Conservation (phyloP, 2,888 invertebrate species). For the Magallana nippona region DNA sequence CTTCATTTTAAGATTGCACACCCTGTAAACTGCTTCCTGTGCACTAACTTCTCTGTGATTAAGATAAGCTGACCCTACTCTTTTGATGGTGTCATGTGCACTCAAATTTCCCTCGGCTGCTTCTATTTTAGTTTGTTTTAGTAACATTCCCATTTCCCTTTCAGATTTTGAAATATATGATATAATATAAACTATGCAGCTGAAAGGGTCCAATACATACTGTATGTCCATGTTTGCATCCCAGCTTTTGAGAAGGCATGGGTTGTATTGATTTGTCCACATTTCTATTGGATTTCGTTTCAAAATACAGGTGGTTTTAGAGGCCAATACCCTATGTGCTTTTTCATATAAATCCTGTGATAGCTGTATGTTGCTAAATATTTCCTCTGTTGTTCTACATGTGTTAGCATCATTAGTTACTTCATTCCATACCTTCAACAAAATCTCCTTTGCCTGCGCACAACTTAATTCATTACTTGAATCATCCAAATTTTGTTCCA, state of each 20-base stretch:
- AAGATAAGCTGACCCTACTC: conserved; percentile 43
- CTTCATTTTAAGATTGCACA: conserved; percentile 7
- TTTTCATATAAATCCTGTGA: conserved; percentile 30
- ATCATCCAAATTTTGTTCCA: not conserved
- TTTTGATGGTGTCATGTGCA: conserved; percentile 44
- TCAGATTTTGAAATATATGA: conserved; percentile 34
- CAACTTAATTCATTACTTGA: not conserved
- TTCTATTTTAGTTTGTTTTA: conserved; percentile 22
- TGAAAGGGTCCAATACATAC: conserved; percentile 34
- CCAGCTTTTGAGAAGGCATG: conserved; percentile 10
- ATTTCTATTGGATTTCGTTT: conserved; percentile 37
- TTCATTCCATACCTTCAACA: not conserved
- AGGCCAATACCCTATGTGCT: conserved; percentile 1
- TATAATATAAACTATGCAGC: conserved; percentile 30
- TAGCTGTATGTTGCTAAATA: not conserved
- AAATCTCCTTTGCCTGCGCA: not conserved
- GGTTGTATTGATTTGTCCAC: not conserved
- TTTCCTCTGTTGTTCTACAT: not conserved
- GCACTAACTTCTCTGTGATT: conserved; percentile 46
- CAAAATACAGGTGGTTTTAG: conserved; percentile 22
- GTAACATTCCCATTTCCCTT: conserved; percentile 6
- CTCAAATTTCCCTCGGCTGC: conserved; percentile 41
- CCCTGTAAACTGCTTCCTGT: conserved; percentile 29
- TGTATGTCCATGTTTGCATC: conserved; percentile 34
- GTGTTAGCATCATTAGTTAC: not conserved